Conservation (phyloP, 64 coral and sea anemone genomes). For the Stichodactyla mertensii region DNA sequence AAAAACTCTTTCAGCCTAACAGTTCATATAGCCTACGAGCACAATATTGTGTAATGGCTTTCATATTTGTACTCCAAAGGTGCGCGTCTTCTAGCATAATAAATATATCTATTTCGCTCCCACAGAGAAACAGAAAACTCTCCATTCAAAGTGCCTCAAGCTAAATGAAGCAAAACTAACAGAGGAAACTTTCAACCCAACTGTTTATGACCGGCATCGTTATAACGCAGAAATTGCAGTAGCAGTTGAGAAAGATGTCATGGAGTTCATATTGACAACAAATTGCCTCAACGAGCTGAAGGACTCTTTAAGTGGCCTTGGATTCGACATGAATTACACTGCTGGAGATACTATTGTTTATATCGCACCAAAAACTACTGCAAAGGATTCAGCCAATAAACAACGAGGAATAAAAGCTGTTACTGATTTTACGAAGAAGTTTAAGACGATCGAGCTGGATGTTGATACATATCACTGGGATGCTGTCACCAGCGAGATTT, state of each 20-base stretch:
- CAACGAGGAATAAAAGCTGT: not conserved
- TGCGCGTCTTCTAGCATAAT: not conserved
- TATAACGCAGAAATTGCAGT: not conserved
- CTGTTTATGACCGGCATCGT: not conserved
- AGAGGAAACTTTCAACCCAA: not conserved
- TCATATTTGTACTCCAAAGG: not conserved
- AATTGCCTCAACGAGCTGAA: not conserved
- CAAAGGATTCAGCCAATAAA: not conserved
- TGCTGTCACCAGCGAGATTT: not conserved
- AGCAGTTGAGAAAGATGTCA: slow-evolving; percentile 4
- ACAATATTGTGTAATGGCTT: too few relatives aligned
- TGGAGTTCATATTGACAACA: not conserved
- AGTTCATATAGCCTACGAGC: too few relatives aligned
- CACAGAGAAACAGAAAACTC: not conserved
- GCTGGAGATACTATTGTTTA: not conserved
- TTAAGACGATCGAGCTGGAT: not conserved
- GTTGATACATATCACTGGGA: not conserved
- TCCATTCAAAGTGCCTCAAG: not conserved
- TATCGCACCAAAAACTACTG: not conserved
- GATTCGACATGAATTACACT: not conserved
- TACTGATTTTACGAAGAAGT: not conserved
- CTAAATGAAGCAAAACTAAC: not conserved
- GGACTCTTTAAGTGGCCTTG: not conserved
- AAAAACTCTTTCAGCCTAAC: too few relatives aligned
- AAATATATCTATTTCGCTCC: not conserved